Conservation (phyloP, 2,888 invertebrate genomes). For the Vandiemenella viatica region DNA sequence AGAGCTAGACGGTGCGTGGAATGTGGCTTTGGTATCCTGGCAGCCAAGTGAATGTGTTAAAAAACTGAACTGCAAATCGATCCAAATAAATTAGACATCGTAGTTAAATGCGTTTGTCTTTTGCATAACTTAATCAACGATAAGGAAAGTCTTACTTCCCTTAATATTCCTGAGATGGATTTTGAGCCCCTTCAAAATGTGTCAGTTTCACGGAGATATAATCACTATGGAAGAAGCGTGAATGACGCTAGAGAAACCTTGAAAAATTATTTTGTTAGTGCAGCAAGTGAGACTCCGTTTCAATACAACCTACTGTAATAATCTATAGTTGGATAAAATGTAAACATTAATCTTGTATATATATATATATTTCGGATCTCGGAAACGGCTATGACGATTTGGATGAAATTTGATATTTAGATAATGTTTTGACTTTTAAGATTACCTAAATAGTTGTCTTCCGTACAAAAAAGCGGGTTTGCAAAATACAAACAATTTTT, state of each 20-base stretch:
- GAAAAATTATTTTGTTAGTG: conserved; percentile 1
- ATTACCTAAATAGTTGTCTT: too few species aligned
- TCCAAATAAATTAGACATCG: conserved; percentile 1
- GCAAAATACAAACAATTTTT: too few species aligned
- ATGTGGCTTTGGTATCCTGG: conserved; percentile 2
- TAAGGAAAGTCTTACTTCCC: conserved; percentile 3
- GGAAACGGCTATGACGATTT: too few species aligned
- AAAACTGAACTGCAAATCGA: neutral
- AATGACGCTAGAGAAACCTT: conserved; percentile 1
- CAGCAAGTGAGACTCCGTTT: neutral
- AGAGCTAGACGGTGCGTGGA: conserved; percentile 2
- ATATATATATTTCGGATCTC: too few species aligned
- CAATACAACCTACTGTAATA: neutral
- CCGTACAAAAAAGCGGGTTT: too few species aligned
- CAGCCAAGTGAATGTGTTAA: conserved; percentile 1
- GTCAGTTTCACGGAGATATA: conserved; percentile 2
- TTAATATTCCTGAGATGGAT: neutral
- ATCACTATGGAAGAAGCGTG: conserved; percentile 1
- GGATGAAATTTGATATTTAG: too few species aligned
- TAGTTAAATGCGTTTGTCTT: conserved; percentile 4
- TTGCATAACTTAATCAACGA: conserved; percentile 3
- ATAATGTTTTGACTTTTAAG: too few species aligned
- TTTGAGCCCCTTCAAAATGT: neutral
- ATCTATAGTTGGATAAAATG: too few species aligned
- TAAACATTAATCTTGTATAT: too few species aligned